Evolutionary conservation across 2,797 vertebrate species (phyloP).

Genomic region (Cichlasoma orientale): DNA sequence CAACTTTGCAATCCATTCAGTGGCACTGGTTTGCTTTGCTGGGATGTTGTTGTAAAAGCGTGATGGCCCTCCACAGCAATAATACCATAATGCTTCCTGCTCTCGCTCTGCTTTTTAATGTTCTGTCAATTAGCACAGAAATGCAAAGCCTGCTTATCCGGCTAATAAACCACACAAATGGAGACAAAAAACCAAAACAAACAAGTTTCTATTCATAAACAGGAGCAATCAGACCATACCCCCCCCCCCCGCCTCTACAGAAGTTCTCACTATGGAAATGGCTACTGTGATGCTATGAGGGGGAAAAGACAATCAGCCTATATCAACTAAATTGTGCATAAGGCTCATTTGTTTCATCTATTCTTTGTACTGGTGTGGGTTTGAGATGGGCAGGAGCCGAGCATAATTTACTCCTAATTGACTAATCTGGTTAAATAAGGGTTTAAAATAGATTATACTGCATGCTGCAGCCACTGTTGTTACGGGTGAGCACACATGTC

Average conservation of each 20-base stretch:
- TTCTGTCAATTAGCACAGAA: neutral
- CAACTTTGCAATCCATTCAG: neutral
- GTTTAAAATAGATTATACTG: constrained; percentile 41
- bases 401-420: constrained; percentile 45
- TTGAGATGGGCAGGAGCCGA: constrained; percentile 4
- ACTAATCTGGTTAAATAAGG: constrained; percentile 46
- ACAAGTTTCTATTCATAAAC: neutral
- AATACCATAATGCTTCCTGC: neutral
- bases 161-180: neutral
- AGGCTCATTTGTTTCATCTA: constrained; percentile 4
- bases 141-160: neutral
- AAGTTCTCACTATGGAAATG: neutral
- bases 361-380: neutral
- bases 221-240: neutral
- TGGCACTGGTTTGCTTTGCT: neutral
- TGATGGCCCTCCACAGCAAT: neutral
- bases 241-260: neutral
- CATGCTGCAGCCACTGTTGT: constrained; percentile 28
- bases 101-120: neutral
- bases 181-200: neutral
- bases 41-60: neutral
- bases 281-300: neutral
- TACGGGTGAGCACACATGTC: constrained; percentile 51
- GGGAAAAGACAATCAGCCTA: neutral
- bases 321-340: neutral